These are phyloP conservation scores for Cassiopea andromeda DNA, from an alignment of 30 jellyfish, hydroid and myxozoan genomes.

Conservation along the genomic window DNA sequence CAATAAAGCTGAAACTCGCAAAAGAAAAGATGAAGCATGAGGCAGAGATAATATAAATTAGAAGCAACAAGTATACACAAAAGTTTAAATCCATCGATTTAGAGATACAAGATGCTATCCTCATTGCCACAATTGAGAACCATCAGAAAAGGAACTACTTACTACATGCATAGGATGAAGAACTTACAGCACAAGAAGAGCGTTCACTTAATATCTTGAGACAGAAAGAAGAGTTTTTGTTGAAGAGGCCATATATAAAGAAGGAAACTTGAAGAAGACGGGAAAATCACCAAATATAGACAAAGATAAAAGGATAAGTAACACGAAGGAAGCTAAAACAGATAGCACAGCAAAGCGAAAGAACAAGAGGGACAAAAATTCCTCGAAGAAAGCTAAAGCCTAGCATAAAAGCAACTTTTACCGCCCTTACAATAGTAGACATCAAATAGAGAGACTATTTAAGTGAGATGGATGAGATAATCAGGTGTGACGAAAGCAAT, in stretches of 20 bases:
- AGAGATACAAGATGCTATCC: not conserved
- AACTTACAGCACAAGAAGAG: not conserved
- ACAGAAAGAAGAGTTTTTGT: not conserved
- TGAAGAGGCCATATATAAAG: not conserved
- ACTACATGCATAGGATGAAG: slow-evolving; percentile 5
- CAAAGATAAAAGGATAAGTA: not conserved
- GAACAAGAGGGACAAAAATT: not conserved
- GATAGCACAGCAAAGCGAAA: not conserved
- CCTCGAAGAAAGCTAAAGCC: not conserved
- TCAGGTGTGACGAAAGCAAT: not conserved
- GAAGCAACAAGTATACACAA: not conserved
- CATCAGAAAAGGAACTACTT: slow-evolving; percentile 1
- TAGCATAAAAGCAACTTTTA: not conserved
- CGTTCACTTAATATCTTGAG: slow-evolving; percentile 1
- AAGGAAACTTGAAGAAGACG: not conserved
- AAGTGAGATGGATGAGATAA: not conserved
- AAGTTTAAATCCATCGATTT: not conserved
- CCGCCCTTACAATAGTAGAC: not conserved
- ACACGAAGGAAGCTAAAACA: not conserved
- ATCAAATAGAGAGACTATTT: not conserved
- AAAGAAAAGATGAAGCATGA: slow-evolving; percentile 3
- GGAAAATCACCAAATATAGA: not conserved
- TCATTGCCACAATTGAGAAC: slow-evolving; percentile 7
- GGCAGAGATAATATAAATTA: not conserved
- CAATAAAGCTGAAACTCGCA: not conserved